phyloP scores from a whole-genome alignment of 2,113 vertebrate genomes.

The Sciurus niger region DNA sequence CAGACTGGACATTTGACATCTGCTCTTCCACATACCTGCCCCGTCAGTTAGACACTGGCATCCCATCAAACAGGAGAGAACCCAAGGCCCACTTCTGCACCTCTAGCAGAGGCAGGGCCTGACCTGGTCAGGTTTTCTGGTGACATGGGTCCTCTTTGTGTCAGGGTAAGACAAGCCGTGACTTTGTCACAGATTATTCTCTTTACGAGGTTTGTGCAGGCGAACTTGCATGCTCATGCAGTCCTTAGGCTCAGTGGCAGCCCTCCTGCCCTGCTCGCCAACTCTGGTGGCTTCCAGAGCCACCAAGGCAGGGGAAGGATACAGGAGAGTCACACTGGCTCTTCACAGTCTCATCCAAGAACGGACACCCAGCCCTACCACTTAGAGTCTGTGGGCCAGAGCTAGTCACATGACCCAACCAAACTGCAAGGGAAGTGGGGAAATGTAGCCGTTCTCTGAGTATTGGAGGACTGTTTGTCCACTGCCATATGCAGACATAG shows the following conservation, averaged over 20 bases:
- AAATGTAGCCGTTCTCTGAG: fast-evolving
- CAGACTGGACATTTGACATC: background rate
- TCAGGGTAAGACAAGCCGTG: background rate
- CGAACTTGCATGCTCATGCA: no score
- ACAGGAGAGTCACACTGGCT: background rate
- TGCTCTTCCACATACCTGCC: fast-evolving
- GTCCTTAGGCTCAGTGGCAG: fast-evolving
- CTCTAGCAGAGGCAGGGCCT: background rate
- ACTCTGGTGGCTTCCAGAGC: background rate
- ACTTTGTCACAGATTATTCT: background rate
- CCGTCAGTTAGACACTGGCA: background rate
- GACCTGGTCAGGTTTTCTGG: background rate
- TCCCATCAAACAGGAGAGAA: background rate
- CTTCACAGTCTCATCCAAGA: background rate
- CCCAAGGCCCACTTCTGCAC: fast-evolving
- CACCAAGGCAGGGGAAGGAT: background rate
- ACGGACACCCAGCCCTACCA: background rate
- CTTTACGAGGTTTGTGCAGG: background rate
- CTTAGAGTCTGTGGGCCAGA: background rate
- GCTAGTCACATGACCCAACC: background rate
- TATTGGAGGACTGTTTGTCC: fast-evolving
- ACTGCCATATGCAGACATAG: background rate
- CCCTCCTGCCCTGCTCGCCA: background rate
- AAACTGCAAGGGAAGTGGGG: constrained; percentile 29
- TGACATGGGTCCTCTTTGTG: fast-evolving